Conservation (phyloP, 2,113 vertebrate species). For the Chiloscyllium plagiosum region DNA sequence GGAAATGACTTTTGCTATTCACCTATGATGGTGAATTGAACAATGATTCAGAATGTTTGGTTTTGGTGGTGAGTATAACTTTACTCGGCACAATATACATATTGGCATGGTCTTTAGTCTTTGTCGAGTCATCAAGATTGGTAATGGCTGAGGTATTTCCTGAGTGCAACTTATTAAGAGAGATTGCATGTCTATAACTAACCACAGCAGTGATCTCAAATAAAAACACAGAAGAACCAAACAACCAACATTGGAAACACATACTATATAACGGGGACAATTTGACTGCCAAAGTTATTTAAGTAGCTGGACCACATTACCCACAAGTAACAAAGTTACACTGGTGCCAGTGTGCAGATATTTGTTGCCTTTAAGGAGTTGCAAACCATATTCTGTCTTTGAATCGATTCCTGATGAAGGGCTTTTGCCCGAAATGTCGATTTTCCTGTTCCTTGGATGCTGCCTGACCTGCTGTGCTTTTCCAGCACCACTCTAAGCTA, state of each 20-base stretch:
- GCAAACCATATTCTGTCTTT: background rate
- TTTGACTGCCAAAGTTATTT: background rate
- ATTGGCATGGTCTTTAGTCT: background rate
- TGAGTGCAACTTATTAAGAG: background rate
- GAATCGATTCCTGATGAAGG: no score
- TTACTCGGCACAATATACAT: background rate
- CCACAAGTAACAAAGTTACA: background rate
- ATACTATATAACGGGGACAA: background rate
- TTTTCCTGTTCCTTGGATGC: no score
- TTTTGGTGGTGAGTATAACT: background rate
- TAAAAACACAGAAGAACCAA: background rate
- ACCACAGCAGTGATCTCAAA: background rate
- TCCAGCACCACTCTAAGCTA: no score
- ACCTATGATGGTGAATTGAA: background rate
- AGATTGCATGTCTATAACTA: background rate
- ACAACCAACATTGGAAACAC: background rate
- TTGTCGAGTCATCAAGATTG: background rate
- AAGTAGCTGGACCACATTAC: background rate
- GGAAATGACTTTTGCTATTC: no score
- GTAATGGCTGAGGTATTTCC: background rate
- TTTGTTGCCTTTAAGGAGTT: background rate
- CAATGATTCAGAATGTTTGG: background rate
- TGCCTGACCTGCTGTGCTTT: no score
- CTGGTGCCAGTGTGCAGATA: background rate
- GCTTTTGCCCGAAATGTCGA: no score